These are phyloP conservation scores for Pardosa pseudoannulata DNA, from an alignment of 2,888 invertebrate species.

Conservation along the genomic window DNA sequence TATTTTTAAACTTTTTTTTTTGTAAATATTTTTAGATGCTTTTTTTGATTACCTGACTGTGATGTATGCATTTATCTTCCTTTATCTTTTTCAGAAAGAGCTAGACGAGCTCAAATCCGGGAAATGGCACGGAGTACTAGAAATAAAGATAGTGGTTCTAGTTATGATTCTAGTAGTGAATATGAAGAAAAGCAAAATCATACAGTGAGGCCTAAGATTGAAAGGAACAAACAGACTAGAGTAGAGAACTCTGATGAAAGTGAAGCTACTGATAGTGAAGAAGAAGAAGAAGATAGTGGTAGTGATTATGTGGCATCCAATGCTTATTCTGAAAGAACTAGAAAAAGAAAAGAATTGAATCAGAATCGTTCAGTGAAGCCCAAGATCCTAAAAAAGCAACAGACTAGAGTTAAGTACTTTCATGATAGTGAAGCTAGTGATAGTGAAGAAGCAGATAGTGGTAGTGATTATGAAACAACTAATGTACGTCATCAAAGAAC, in stretches of 20 bases:
- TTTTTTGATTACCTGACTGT: too few relatives aligned
- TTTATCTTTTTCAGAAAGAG: conserved; percentile 21
- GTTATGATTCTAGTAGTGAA: background rate
- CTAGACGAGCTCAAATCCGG: conserved; percentile 15
- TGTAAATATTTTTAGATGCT: too few relatives aligned
- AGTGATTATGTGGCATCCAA: background rate
- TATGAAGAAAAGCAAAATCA: background rate
- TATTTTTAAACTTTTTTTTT: too few relatives aligned
- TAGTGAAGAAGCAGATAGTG: conserved; percentile 24
- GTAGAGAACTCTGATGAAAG: too few relatives aligned
- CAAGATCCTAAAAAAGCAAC: too few relatives aligned
- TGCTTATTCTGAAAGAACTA: background rate
- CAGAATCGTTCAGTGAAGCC: too few relatives aligned
- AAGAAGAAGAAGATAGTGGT: conserved; percentile 21
- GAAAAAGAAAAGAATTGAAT: background rate
- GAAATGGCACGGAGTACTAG: conserved; percentile 24
- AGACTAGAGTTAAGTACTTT: too few relatives aligned
- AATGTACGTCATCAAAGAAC: conserved; percentile 5
- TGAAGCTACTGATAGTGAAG: background rate
- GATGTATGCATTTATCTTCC: background rate
- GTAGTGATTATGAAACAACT: background rate
- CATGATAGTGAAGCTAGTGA: conserved; percentile 1
- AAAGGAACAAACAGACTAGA: too few relatives aligned
- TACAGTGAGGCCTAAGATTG: background rate
- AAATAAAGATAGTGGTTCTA: background rate